Percentiles rank a stretch among this genome's conserved stretches.
Evolutionary conservation across 2,113 vertebrate genomes (phyloP).

Genomic region (Boleophthalmus pectinirostris): DNA sequence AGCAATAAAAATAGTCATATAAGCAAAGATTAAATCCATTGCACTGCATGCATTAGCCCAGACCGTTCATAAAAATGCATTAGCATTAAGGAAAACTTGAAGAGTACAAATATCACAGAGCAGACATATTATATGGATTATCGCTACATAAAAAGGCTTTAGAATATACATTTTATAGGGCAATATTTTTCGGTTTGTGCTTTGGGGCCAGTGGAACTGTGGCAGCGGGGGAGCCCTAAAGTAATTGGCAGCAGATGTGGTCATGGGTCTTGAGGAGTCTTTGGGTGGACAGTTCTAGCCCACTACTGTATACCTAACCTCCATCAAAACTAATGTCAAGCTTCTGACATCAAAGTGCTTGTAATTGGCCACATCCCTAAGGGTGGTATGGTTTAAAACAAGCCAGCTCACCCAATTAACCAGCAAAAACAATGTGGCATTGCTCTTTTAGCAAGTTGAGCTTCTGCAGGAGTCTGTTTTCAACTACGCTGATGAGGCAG

Average conservation of each 20-base stretch:
- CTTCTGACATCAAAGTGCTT: constrained; percentile 59
- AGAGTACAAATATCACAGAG: neutral
- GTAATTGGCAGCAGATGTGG: constrained; percentile 62
- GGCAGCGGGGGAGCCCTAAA: constrained; percentile 18
- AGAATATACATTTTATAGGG: constrained; percentile 28
- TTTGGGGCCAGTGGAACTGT: constrained; percentile 29
- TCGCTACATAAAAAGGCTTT: constrained; percentile 7
- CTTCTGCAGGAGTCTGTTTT: constrained; percentile 15
- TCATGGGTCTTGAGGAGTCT: constrained; percentile 21
- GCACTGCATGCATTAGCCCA: constrained; percentile 4
- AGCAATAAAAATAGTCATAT: neutral
- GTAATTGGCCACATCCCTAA: constrained; percentile 27
- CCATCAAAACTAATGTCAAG: constrained; percentile 11
- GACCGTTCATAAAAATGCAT: constrained; percentile 19
- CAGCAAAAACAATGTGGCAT: constrained; percentile 42
- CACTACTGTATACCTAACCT: constrained; percentile 15
- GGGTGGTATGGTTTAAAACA: constrained; percentile 30
- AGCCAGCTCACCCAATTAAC: constrained; percentile 43
- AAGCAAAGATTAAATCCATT: constrained; percentile 13
- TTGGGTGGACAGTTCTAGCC: constrained; percentile 16
- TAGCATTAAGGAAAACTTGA: constrained; percentile 15
- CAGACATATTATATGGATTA: constrained; percentile 13
- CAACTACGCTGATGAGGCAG: constrained; percentile 19
- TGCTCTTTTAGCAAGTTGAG: constrained; percentile 34
- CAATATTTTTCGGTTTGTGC: constrained; percentile 10